Evolutionary conservation across 2,888 invertebrate genomes (phyloP).

Genomic region (Chouioia cunea): DNA sequence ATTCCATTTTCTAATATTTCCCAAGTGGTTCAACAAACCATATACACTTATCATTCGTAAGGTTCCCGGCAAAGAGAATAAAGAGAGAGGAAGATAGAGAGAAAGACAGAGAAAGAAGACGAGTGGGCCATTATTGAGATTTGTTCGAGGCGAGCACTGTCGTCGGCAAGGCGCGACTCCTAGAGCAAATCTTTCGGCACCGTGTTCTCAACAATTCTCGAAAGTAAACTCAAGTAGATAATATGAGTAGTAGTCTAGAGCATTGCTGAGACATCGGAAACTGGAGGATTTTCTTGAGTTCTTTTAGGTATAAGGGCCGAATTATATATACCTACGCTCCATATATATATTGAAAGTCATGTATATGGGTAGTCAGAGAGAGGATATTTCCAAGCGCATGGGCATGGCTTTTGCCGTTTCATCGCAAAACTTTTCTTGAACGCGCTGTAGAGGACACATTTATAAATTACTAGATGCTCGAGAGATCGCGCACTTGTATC

Average conservation of each 20-base stretch:
- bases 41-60: constrained; percentile 18
- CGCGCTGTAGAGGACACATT: neutral
- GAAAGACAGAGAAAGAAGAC: constrained; percentile 2
- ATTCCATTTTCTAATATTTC: too few species aligned
- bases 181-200: constrained; percentile 48
- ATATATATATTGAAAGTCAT: constrained; percentile 1
- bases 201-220: constrained; percentile 32
- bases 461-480: constrained; percentile 5
- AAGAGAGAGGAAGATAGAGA: constrained; percentile 1
- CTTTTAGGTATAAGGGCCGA: neutral
- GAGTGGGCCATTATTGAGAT: constrained; percentile 52
- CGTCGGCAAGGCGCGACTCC: constrained; percentile 46
- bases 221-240: constrained; percentile 30
- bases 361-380: neutral
- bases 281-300: constrained; percentile 44
- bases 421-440: neutral
- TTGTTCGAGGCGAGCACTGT: constrained; percentile 49
- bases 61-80: neutral
- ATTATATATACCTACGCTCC: constrained; percentile 7
- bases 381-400: neutral
- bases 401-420: neutral
- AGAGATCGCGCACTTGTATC: too few species aligned
- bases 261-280: constrained; percentile 49
- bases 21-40: neutral
- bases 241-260: constrained; percentile 9